phyloP scores from a whole-genome alignment of 1,140 invertebrate species.

The Cyrtorhinus lividipennis region DNA sequence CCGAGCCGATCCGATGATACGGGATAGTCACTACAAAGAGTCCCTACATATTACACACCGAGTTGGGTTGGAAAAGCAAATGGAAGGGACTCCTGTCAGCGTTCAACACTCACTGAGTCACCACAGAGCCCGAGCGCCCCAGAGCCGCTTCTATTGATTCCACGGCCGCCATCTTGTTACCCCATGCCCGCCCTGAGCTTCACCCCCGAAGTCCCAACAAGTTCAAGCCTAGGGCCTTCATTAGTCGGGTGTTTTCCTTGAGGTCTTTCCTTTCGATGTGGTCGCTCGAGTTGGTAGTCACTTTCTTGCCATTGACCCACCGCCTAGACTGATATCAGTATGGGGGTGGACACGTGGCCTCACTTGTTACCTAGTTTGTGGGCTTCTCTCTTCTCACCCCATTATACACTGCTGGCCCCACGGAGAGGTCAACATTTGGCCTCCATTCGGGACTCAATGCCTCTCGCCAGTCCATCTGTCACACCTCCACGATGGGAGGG shows the following conservation, averaged over 20 bases:
- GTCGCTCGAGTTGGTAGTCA: background rate
- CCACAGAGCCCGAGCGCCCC: background rate
- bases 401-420: too few species aligned
- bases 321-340: too few species aligned
- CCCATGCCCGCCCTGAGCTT: background rate
- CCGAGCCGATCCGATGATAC: too few species aligned
- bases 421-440: too few species aligned
- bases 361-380: too few species aligned
- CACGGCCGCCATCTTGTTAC: background rate
- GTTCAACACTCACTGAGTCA: constrained; percentile 6
- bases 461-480: too few species aligned
- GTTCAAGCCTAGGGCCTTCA: background rate
- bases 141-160: background rate
- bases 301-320: too few species aligned
- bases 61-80: constrained; percentile 1
- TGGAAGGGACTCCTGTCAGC: background rate
- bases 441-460: too few species aligned
- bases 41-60: constrained; percentile 3
- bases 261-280: too few species aligned
- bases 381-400: too few species aligned
- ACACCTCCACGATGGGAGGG: too few species aligned
- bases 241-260: background rate
- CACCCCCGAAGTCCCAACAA: background rate
- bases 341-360: too few species aligned
- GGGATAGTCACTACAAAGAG: constrained; percentile 1